A percentile compares a stretch with the other conserved stretches of the same genome.
Conservation (phyloP, 2,113 vertebrate species). For the Nanorana parkeri region DNA sequence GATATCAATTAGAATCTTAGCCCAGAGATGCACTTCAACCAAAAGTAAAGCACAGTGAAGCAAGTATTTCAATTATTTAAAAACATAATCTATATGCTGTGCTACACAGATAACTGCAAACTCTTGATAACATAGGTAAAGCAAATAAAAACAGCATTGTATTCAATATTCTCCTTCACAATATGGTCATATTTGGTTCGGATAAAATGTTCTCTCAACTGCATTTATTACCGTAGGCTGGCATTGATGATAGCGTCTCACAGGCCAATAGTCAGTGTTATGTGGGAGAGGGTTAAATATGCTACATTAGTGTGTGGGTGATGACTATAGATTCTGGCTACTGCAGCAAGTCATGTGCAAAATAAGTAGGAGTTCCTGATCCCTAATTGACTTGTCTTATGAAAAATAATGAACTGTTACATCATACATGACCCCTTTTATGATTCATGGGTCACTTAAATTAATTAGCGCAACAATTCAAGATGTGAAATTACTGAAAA, state of each 20-base stretch:
- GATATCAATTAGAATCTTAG: too few species aligned
- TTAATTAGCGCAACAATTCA: neutral
- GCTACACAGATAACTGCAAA: too few species aligned
- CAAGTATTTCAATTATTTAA: too few species aligned
- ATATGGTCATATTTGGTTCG: neutral
- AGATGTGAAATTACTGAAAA: neutral
- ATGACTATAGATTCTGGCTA: neutral
- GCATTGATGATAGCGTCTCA: neutral
- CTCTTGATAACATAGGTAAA: too few species aligned
- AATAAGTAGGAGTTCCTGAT: neutral
- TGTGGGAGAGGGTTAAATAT: neutral
- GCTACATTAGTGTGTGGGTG: neutral
- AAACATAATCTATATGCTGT: too few species aligned
- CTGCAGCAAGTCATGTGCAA: neutral
- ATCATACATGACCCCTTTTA: conserved; percentile 10
- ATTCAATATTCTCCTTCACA: neutral
- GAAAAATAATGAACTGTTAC: conserved; percentile 18
- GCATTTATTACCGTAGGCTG: neutral
- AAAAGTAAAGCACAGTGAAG: too few species aligned
- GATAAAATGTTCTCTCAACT: neutral
- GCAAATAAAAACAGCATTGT: too few species aligned
- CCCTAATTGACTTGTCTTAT: conserved; percentile 16
- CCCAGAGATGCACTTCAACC: too few species aligned
- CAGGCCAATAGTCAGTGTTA: neutral
- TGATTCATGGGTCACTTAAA: neutral